Evolutionary conservation across 2,797 vertebrate genomes (phyloP).

Genomic region (Rhabdomys pumilio): DNA sequence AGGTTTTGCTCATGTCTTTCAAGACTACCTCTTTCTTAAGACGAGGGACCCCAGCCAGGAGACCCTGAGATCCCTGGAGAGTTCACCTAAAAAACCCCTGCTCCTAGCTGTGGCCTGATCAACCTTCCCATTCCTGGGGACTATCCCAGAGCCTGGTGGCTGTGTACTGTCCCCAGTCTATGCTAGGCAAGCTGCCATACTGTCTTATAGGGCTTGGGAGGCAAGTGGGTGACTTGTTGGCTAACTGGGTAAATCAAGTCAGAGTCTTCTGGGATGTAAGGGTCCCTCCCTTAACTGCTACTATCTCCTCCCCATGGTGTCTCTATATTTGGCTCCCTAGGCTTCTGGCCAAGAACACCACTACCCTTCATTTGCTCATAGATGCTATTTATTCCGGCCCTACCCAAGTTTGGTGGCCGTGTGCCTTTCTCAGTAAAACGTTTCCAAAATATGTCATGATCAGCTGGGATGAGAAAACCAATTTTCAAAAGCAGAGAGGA

Average conservation of each 20-base stretch:
- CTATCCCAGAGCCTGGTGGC: not conserved
- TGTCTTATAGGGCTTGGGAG: not conserved
- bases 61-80: not conserved
- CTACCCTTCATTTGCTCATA: not conserved
- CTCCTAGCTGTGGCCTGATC: not conserved
- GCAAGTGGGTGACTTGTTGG: not conserved
- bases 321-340: not conserved
- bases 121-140: not conserved
- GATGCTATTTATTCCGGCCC: conserved; percentile 3
- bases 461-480: not conserved
- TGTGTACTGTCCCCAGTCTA: not conserved
- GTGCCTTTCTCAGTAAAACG: conserved; percentile 6
- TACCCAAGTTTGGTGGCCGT: not conserved
- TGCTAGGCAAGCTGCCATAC: not conserved
- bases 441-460: conserved; percentile 1
- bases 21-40: not conserved
- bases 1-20: not conserved
- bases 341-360: conserved; percentile 8
- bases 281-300: not conserved
- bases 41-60: not conserved
- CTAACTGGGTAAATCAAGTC: not conserved
- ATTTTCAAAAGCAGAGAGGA: not conserved
- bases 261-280: not conserved
- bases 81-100: not conserved
- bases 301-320: not conserved